phyloP scores from a whole-genome alignment of 2,797 vertebrate species.

The Psittacula echo region DNA sequence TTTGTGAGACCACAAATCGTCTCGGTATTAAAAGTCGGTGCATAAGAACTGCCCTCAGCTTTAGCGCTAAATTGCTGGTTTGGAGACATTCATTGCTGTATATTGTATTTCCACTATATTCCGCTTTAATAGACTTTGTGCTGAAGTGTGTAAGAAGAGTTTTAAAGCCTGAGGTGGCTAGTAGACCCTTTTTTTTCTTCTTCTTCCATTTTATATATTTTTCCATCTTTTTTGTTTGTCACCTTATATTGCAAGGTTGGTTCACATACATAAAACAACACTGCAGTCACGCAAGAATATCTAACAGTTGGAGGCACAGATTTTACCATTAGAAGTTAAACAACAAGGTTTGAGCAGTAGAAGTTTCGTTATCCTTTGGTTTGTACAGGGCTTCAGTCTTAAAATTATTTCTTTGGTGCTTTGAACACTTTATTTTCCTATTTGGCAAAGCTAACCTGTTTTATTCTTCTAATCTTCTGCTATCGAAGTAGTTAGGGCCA shows the following conservation, averaged over 20 bases:
- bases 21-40: conserved; percentile 87
- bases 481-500: background rate
- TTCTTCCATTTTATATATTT: conserved; percentile 72
- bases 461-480: conserved; percentile 8
- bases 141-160: conserved; percentile 78
- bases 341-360: conserved; percentile 39
- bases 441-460: background rate
- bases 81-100: conserved; percentile 81
- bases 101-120: conserved; percentile 82
- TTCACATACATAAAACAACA: conserved; percentile 72
- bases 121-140: conserved; percentile 80
- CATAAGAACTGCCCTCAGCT: conserved; percentile 87
- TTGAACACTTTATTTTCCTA: conserved; percentile 16
- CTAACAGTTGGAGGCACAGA: conserved; percentile 42
- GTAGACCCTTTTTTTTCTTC: background rate
- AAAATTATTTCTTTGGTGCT: background rate
- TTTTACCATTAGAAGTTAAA: conserved; percentile 65
- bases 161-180: conserved; percentile 79
- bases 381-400: conserved; percentile 39
- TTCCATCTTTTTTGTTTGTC: conserved; percentile 79
- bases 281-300: conserved; percentile 58
- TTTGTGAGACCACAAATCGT: conserved; percentile 85
- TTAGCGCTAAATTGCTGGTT: conserved; percentile 83
- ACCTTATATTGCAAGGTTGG: conserved; percentile 71
- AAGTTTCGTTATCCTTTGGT: conserved; percentile 47